A percentile compares a stretch with the other conserved stretches of the same genome.
These are phyloP conservation scores for Nycticryphes semicollaris DNA, from an alignment of 2,113 vertebrate species.

Conservation along the genomic window DNA sequence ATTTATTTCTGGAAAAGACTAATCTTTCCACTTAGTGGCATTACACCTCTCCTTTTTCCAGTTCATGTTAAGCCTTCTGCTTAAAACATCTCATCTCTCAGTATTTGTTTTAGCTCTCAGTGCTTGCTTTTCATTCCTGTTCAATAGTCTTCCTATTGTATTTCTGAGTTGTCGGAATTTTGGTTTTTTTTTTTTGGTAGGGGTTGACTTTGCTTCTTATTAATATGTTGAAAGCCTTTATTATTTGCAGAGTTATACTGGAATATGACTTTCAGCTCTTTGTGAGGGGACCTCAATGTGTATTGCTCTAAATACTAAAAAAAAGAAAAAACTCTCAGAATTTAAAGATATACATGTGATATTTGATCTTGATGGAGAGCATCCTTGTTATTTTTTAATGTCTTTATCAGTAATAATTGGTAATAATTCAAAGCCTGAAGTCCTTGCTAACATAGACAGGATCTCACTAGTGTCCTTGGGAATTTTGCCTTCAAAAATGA, in stretches of 20 bases:
- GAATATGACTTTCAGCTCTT: neutral
- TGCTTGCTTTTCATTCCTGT: neutral
- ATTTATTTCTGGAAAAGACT: neutral
- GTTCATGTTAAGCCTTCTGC: neutral
- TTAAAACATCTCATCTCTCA: neutral
- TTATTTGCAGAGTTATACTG: neutral
- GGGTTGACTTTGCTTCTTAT: neutral
- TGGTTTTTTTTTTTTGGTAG: neutral
- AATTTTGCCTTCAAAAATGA: slow-evolving; percentile 2
- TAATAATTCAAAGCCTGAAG: neutral
- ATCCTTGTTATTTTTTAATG: neutral
- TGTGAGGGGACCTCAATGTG: neutral
- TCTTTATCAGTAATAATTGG: neutral
- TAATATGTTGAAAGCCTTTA: neutral
- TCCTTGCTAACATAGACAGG: neutral
- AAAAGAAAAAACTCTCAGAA: neutral
- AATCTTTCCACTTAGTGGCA: neutral
- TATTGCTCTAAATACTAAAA: neutral
- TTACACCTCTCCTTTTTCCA: neutral
- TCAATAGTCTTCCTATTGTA: neutral
- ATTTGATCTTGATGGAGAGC: neutral
- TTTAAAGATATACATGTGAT: neutral
- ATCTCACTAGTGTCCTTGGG: neutral
- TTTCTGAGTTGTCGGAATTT: neutral
- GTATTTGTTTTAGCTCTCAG: neutral